Base-by-base conservation (phyloP, 2,797 vertebrate species). In the Denticeps clupeoides region DNA sequence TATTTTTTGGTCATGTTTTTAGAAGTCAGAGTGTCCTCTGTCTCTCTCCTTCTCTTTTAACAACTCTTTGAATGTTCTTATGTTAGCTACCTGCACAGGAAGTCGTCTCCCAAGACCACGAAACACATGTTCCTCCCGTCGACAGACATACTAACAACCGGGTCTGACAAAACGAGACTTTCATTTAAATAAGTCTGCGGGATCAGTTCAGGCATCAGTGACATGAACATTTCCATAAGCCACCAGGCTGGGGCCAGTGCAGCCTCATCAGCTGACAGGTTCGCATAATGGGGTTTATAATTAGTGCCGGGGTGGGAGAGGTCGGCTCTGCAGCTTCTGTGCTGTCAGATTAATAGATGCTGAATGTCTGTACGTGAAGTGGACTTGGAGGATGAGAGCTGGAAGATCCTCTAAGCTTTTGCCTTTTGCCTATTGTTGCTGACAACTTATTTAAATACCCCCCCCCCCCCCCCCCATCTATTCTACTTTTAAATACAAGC, bases 201-300 rank as follows among this genome's bases (percentile, higher is more conserved):
- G 38, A 16, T n/a, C n/a, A n/a, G n/a, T n/a, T n/a, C n/a, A n/a
- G n/a, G n/a, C 40, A 45, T 28, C 32, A 42, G 28, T 44, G 33
- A 45, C 41, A 43, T 15, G 11, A 33, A 16, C 29, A 38, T 52
- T 51, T 56, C 29, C 41, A 24, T 23, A 21, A 45, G 29, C 16
- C 21, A 23, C 38, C 43, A 3, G 12, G 41, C 52, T 29, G 46
- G 28, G 8, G 44, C 28, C 45, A 49, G 33, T 11, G 18, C 7
- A 26, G 15, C 56, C 52, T 53, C 33, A 10, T 57, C 38, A 62
- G 56, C 49, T 56, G 56, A 62, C 56, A 62, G 53, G 55, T 56
- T 60, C 63, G 55, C 62, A 68, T 76, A 77, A 78, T 77, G 70
- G 77, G 74, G 59, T 74, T 75, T 72, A 75, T 81, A 82, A 81